Base-by-base conservation (phyloP, 2,797 vertebrate species). In the Lagodon rhomboides region DNA sequence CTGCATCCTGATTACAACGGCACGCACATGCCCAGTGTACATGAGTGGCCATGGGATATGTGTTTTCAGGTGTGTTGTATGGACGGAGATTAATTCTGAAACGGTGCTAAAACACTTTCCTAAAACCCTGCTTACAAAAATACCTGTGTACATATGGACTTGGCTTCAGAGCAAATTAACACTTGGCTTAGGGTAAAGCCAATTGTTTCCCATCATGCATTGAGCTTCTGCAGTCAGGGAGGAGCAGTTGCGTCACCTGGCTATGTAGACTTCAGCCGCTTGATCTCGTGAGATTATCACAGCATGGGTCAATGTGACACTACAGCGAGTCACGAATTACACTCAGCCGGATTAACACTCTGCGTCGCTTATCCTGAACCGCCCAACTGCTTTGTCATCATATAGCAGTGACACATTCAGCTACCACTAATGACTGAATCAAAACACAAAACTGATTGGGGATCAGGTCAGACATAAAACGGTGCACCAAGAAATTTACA, bases 281-380 rank as follows among this genome's bases (percentile, higher is more conserved):
- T 58, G 54, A 53, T 71, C 61, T 43, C 34, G 38, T 67, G 47
- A 67, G 77, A 73, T 73, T 66, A 66, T 46, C 55, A 18, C 23
- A 17, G 12, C 20, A 22, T 5, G 61, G 23, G 59, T 50, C 13
- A 17, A 53, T 51, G 75, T 54, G 70, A 68, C 43, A 38, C 63
- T 30, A n/a, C 46, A 54, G 63, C 38, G 12, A 49, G 56, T 54
- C 64, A 20, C 17, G 64, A 23, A 27, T 47, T n/a, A 61, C 54
- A 18, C 15, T 46, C 38, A 11, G 38, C 38, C 38, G 1, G 9
- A 38, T 38, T 38, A 38, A 38, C 38, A 38, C 38, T 10, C 38
- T 38, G 38, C 34, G 34, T 38, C 10, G 34, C 34, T 44, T 43
- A 41, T n/a, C 23, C n/a, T 47, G 3, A n/a, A 13, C 15, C 2